These are phyloP conservation scores for Spizaetus ornatus DNA, from an alignment of 2,113 vertebrate genomes.

Conservation along the genomic window DNA sequence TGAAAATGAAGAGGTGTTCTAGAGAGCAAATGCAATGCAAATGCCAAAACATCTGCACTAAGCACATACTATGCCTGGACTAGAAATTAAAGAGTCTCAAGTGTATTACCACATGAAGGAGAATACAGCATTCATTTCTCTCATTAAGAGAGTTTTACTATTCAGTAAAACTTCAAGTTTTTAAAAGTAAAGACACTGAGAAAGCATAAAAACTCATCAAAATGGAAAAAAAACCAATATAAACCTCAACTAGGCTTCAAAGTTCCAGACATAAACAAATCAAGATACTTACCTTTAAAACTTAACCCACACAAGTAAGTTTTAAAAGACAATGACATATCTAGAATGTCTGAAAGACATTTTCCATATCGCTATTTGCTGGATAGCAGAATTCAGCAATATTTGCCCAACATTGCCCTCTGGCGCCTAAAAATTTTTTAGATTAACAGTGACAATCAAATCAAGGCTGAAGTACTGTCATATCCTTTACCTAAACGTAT, in stretches of 20 bases:
- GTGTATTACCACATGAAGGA: background rate
- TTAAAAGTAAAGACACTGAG: background rate
- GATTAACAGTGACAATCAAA: background rate
- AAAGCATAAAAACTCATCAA: background rate
- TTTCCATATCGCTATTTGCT: background rate
- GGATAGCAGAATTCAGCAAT: background rate
- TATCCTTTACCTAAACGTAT: background rate
- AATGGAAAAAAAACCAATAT: background rate
- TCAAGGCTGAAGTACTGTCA: background rate
- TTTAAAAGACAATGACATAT: background rate
- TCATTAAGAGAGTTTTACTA: background rate
- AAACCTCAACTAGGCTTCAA: background rate
- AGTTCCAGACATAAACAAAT: background rate
- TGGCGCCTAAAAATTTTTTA: background rate
- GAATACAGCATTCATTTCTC: background rate
- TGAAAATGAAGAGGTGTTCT: background rate
- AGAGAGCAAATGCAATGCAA: background rate
- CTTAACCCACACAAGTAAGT: background rate
- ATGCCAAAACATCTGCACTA: background rate
- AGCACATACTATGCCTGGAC: background rate
- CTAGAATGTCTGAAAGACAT: background rate
- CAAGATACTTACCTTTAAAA: background rate
- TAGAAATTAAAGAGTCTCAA: background rate
- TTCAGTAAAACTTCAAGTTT: background rate
- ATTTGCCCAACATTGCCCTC: constrained; percentile 57